Conservation (phyloP, 1,140 invertebrate genomes). For the Pogonomyrmex barbatus region DNA sequence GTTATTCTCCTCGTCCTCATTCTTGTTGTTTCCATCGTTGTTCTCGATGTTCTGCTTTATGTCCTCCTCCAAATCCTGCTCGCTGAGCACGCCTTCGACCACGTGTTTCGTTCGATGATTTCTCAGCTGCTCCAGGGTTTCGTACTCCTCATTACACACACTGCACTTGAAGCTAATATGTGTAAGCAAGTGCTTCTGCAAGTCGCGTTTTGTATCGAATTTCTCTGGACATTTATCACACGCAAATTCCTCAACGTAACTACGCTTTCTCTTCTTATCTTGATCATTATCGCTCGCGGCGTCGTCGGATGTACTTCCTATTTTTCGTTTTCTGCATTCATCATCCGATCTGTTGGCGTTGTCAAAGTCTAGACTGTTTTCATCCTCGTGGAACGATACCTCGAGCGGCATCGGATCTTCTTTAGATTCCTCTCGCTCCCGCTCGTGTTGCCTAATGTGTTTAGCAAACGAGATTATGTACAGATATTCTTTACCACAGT, state of each 20-base stretch:
- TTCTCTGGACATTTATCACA: constrained; percentile 78
- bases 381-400: constrained; percentile 78
- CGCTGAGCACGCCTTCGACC: constrained; percentile 79
- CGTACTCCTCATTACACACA: constrained; percentile 79
- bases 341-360: constrained; percentile 67
- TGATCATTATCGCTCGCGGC: background rate
- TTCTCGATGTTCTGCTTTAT: constrained; percentile 23
- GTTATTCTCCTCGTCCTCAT: constrained; percentile 34
- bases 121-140: constrained; percentile 78
- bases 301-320: background rate
- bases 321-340: constrained; percentile 42
- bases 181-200: constrained; percentile 73
- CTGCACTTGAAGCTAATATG: constrained; percentile 78
- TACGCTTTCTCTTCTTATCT: background rate
- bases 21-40: background rate
- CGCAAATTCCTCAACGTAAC: constrained; percentile 63
- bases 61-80: constrained; percentile 79
- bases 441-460: constrained; percentile 83
- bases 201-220: constrained; percentile 73
- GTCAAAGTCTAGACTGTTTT: constrained; percentile 76
- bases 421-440: constrained; percentile 75
- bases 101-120: constrained; percentile 81
- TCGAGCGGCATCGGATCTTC: constrained; percentile 76
- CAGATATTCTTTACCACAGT: constrained; percentile 85
- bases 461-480: constrained; percentile 85